A percentile compares a stretch with the other conserved stretches of the same genome.
phyloP scores from a whole-genome alignment of 1,140 invertebrate genomes.

The Dreissena polymorpha region DNA sequence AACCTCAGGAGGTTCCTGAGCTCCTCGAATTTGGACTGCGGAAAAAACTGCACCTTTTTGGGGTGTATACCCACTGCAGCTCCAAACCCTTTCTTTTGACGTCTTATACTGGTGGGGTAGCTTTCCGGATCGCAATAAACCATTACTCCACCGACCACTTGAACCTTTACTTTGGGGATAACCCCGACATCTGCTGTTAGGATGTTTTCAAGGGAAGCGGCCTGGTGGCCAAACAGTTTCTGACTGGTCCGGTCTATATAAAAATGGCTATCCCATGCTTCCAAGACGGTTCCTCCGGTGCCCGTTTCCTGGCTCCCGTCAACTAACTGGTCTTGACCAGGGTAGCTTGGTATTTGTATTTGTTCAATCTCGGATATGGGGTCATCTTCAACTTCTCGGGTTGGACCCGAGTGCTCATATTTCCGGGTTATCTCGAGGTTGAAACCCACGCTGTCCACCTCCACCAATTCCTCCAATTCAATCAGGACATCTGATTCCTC shows the following conservation, averaged over 20 bases:
- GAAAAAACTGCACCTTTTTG: conserved; percentile 4
- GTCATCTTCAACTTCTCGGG: no score
- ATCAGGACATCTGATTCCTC: no score
- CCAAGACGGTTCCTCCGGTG: background rate
- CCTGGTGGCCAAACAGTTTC: conserved; percentile 3
- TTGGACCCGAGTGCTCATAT: no score
- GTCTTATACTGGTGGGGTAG: background rate
- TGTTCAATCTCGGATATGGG: no score
- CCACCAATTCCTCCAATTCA: no score
- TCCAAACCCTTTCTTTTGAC: conserved; percentile 8
- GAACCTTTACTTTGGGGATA: background rate
- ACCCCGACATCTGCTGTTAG: background rate
- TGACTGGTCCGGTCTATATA: conserved; percentile 9
- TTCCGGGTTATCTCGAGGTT: no score
- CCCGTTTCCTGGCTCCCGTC: no score
- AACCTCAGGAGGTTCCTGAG: conserved; percentile 3
- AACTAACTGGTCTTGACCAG: no score
- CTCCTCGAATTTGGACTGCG: conserved; percentile 2
- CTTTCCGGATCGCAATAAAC: conserved; percentile 20
- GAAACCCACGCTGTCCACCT: no score
- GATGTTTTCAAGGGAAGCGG: conserved; percentile 6
- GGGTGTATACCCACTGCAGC: conserved; percentile 12
- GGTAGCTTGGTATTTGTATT: no score
- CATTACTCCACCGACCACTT: conserved; percentile 24
- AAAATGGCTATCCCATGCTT: conserved; percentile 28